Base-by-base conservation (phyloP, 2,113 vertebrate species). In the Corvus hawaiiensis region DNA sequence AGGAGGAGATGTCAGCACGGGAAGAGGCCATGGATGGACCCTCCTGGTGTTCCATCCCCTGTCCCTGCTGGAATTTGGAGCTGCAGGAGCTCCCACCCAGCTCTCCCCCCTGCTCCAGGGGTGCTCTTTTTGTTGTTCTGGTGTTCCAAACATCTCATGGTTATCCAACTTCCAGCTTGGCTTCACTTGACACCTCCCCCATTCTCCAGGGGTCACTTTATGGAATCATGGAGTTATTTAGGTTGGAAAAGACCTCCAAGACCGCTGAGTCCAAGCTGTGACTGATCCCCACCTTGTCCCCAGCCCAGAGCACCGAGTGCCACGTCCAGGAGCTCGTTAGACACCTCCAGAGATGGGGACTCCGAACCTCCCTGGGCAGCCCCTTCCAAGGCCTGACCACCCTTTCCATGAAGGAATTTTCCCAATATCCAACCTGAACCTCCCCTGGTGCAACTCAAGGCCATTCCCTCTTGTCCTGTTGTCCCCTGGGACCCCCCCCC, bases 1-100 rank as follows among this genome's bases (percentile, higher is more conserved):
- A 59, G 58, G n/a, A 89, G 84, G 93, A 91, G 92, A 87, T 91
- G 93, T 94, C 93, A 91, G 89, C 80, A 10, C 6, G 3, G 77
- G 10, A 39, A 67, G 62, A 62, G 69, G 43, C 69, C 26, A 16
- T 0, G 7, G 35, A 15, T 9, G 62, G 39, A 63, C 64, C 74
- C 39, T 62, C 49, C 80, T 37, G 13, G 30, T 21, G 4, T 51
- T 81, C n/a, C 58, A 4, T 17, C 16, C 17, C 3, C 9, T 13
- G 62, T 44, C 48, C 77, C 59, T 37, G 6, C 62, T 10, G 8
- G 37, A 18, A 10, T 39, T 8, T 3, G 4, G 78, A 39, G 78
- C 49, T 32, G 44, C 4, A 5, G 78, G 24, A 58, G 26, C 68
- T 72, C 48, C 74, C 17, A 1, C 12, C 30, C 48, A 3, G 63